Conservation (phyloP, 2,797 vertebrate genomes). For the Sebastiscus tertius region DNA sequence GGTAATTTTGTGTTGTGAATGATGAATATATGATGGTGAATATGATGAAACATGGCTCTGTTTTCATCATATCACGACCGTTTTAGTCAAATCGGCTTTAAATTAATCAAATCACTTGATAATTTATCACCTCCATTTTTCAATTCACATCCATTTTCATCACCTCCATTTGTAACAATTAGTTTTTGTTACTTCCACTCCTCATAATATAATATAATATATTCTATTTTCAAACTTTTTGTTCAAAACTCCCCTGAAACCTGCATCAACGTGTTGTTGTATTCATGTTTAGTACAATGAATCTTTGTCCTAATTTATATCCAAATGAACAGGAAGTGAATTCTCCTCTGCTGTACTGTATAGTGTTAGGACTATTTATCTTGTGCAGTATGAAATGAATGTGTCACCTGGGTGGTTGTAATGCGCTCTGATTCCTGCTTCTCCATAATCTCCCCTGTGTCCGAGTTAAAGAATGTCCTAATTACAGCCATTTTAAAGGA, state of each 20-base stretch:
- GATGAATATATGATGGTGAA: no score
- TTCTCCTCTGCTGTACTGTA: not conserved
- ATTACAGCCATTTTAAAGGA: conserved; percentile 90
- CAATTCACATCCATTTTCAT: no score
- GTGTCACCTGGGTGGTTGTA: conserved; percentile 45
- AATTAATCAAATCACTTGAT: no score
- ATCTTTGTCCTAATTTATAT: not conserved
- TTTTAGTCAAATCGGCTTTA: no score
- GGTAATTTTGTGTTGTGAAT: no score
- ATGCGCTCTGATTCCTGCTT: conserved; percentile 61
- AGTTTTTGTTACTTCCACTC: no score
- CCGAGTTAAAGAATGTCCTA: conserved; percentile 79
- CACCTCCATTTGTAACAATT: no score
- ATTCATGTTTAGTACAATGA: not conserved
- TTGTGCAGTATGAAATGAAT: conserved; percentile 1
- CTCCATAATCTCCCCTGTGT: conserved; percentile 74
- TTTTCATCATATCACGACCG: no score
- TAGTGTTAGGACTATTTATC: not conserved
- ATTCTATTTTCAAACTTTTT: not conserved
- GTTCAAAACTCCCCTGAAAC: not conserved
- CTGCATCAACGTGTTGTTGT: not conserved
- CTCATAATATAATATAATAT: not conserved
- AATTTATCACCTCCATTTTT: no score
- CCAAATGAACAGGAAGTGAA: not conserved
- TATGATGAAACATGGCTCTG: no score